Evolutionary conservation across 92 coral and sea anemone genomes (phyloP).

Genomic region (Epizoanthus ramosus): DNA sequence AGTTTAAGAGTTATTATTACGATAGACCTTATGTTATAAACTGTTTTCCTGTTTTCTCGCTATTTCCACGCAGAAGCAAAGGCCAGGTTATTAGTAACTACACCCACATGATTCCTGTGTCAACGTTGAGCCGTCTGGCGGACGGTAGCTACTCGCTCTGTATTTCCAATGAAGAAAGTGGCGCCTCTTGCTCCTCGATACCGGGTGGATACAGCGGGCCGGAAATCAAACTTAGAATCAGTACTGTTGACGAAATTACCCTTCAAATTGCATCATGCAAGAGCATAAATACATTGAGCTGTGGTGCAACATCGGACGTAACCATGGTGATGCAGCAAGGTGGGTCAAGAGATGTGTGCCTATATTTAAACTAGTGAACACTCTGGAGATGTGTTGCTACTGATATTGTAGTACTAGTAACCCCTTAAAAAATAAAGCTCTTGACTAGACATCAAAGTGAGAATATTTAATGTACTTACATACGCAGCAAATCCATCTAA

Average conservation of each 20-base stretch:
- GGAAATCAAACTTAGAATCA: neutral
- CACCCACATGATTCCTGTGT: neutral
- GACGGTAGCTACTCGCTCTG: neutral
- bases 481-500: too few relatives aligned
- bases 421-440: neutral
- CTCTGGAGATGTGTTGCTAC: too few relatives aligned
- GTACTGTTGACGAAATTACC: conserved; percentile 10
- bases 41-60: neutral
- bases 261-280: conserved; percentile 1
- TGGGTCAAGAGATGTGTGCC: neutral
- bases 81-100: neutral
- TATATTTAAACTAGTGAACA: too few relatives aligned
- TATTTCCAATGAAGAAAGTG: conserved; percentile 1
- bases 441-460: too few relatives aligned
- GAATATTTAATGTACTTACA: too few relatives aligned
- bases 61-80: neutral
- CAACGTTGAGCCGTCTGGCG: neutral
- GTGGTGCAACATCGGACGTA: neutral
- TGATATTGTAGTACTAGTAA: too few relatives aligned
- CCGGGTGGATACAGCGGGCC: conserved; percentile 8
- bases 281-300: neutral
- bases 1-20: too few relatives aligned
- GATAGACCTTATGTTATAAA: neutral
- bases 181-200: conserved; percentile 6
- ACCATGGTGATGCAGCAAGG: neutral